These are phyloP conservation scores for Girardia tigrina DNA, from an alignment of 2,888 invertebrate genomes.

Conservation along the genomic window DNA sequence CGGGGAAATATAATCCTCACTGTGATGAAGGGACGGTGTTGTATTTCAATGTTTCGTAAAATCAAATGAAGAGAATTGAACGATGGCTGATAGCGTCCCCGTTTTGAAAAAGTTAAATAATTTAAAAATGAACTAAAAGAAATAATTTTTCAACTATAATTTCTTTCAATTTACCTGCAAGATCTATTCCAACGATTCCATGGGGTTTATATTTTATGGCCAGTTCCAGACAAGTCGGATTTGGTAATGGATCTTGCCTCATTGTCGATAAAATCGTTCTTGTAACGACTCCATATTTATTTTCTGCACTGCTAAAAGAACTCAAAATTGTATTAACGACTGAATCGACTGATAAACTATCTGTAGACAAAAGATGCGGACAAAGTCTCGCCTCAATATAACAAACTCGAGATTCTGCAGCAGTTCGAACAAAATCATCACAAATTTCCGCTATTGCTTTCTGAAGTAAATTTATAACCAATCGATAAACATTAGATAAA, in stretches of 20 bases:
- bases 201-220: conserved; percentile 39
- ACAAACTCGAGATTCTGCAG: neutral
- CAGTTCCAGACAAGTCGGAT: neutral
- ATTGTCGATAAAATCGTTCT: neutral
- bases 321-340: neutral
- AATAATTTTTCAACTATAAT: no score
- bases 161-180: conserved; percentile 51
- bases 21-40: no score
- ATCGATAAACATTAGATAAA: no score
- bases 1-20: no score
- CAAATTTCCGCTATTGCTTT: conserved; percentile 3
- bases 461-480: no score
- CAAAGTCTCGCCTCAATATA: neutral
- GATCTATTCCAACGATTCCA: conserved; percentile 55
- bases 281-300: neutral
- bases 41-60: no score
- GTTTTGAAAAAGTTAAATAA: no score
- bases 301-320: neutral
- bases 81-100: no score
- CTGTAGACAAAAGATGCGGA: neutral
- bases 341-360: neutral
- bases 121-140: no score
- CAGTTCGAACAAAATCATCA: neutral
- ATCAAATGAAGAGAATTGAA: no score
- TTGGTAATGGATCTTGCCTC: neutral